These are phyloP conservation scores for Archocentrus centrarchus DNA, from an alignment of 2,113 vertebrate genomes.

Conservation along the genomic window DNA sequence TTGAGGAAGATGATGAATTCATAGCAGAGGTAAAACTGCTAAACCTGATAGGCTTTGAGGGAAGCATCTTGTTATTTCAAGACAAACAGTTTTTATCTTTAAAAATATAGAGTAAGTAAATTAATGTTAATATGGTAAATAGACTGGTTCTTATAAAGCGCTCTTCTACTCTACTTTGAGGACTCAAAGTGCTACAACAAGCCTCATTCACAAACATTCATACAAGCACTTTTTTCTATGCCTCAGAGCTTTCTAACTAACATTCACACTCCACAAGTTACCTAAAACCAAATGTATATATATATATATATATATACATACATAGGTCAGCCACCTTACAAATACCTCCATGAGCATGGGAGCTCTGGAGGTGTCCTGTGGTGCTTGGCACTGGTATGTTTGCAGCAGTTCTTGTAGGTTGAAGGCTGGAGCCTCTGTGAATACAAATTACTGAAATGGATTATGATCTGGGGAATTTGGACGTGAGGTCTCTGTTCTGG, in stretches of 20 bases:
- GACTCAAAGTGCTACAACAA: too few relatives aligned
- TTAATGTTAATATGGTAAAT: neutral
- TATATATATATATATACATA: too few relatives aligned
- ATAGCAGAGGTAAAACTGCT: constrained; percentile 82
- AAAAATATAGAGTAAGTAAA: neutral
- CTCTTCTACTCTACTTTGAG: too few relatives aligned
- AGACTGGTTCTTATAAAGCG: too few relatives aligned
- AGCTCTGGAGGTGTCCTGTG: neutral
- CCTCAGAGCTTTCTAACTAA: too few relatives aligned
- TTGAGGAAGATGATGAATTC: constrained; percentile 83
- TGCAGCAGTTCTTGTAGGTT: too few relatives aligned
- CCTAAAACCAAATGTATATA: neutral
- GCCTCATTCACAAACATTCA: too few relatives aligned
- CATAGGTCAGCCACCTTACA: neutral
- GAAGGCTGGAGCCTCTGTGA: too few relatives aligned
- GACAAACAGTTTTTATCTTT: neutral
- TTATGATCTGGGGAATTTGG: neutral
- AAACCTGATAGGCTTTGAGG: neutral
- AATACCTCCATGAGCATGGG: neutral
- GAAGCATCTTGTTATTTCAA: neutral
- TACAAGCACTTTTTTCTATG: too few relatives aligned
- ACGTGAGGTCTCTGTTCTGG: neutral
- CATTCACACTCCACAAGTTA: neutral
- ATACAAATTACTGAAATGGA: neutral
- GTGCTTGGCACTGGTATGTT: neutral